Evolutionary conservation across 2,888 invertebrate genomes (phyloP).

Genomic region (Noctua fimbriata): DNA sequence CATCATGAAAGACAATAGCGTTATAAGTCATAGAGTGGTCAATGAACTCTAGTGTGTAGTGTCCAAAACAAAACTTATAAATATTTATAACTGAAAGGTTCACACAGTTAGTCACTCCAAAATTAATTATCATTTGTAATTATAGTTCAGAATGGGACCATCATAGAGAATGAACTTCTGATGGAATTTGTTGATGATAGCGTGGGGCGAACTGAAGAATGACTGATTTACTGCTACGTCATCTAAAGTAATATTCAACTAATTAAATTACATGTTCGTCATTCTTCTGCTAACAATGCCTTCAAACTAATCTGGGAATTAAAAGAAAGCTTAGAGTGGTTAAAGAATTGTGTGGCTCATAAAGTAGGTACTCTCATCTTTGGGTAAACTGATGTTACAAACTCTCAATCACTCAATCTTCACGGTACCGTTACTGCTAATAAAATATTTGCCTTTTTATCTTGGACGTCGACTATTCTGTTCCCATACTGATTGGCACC

Average conservation of each 20-base stretch:
- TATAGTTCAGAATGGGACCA: constrained; percentile 49
- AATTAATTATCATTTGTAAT: constrained; percentile 56
- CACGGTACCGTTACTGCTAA: not conserved
- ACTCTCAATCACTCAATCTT: not conserved
- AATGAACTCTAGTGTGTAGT: constrained; percentile 32
- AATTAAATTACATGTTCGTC: constrained; percentile 52
- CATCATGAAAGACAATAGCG: constrained; percentile 28
- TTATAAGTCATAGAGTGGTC: constrained; percentile 5
- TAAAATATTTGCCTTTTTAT: not conserved
- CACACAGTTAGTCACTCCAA: constrained; percentile 34
- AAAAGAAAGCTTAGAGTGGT: constrained; percentile 8
- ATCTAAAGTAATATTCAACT: constrained; percentile 52
- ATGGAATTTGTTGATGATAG: constrained; percentile 56
- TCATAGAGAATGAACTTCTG: constrained; percentile 32
- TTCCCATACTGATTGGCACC: constrained; percentile 11
- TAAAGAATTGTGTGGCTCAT: constrained; percentile 2
- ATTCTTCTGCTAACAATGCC: constrained; percentile 52
- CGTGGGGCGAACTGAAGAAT: constrained; percentile 28
- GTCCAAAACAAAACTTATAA: constrained; percentile 42
- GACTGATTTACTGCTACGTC: constrained; percentile 40
- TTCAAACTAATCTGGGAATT: constrained; percentile 23
- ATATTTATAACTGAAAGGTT: constrained; percentile 52
- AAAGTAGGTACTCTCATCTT: not conserved
- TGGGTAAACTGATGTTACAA: not conserved
- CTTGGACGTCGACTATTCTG: not conserved